Percentiles rank a stretch among this genome's conserved stretches.
These are phyloP conservation scores for Sylvietta virens DNA, from an alignment of 2,113 vertebrate genomes.

Conservation along the genomic window DNA sequence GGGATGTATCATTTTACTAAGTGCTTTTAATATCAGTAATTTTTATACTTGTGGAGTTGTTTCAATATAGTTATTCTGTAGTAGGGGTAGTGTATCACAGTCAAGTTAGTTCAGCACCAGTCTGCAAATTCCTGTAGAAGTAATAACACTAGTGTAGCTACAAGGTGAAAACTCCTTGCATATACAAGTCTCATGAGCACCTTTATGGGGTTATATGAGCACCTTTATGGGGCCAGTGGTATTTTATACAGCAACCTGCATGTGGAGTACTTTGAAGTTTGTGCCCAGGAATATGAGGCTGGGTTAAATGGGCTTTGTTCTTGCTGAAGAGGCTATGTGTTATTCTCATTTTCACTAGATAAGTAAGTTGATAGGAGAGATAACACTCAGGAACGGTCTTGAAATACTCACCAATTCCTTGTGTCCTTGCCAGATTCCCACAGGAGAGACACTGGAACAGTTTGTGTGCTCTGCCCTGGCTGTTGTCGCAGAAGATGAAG, in stretches of 20 bases:
- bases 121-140: neutral
- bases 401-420: neutral
- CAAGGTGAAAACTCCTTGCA: neutral
- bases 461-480: conserved; percentile 57
- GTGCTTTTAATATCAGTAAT: neutral
- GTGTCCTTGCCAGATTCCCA: conserved; percentile 57
- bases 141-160: neutral
- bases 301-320: neutral
- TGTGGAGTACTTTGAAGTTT: neutral
- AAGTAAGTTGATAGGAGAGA: neutral
- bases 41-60: neutral
- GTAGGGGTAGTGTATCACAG: too few species aligned
- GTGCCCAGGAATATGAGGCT: neutral
- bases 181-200: neutral
- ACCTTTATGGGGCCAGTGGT: neutral
- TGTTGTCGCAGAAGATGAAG: neutral
- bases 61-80: neutral
- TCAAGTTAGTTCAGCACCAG: neutral
- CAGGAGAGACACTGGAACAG: conserved; percentile 12
- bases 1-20: neutral
- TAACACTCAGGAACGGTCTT: neutral
- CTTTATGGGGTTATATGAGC: neutral
- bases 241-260: neutral
- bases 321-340: neutral
- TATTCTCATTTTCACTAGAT: neutral